These are phyloP conservation scores for Chouioia cunea DNA, from an alignment of 2,888 invertebrate species.

Conservation along the genomic window DNA sequence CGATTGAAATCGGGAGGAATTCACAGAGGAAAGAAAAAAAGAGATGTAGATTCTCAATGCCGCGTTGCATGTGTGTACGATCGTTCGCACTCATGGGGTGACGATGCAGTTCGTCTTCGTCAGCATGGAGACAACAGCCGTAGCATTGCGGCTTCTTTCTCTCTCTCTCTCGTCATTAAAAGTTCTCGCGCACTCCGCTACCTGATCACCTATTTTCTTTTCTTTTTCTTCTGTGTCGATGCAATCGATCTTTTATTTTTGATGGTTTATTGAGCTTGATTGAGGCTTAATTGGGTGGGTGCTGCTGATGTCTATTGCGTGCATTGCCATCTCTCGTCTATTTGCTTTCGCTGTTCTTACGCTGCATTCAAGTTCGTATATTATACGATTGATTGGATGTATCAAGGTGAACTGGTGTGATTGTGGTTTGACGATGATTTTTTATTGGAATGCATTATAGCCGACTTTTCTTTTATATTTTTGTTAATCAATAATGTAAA, in stretches of 20 bases:
- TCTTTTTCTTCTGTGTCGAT: not conserved
- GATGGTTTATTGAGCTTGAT: constrained; percentile 6
- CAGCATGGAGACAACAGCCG: constrained; percentile 29
- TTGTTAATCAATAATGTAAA: too few relatives aligned
- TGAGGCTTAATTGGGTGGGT: constrained; percentile 11
- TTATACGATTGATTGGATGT: too few relatives aligned
- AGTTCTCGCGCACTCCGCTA: not conserved
- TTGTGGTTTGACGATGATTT: too few relatives aligned
- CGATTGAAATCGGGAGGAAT: constrained; percentile 11
- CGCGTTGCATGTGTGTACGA: not conserved
- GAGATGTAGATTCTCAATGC: constrained; percentile 37
- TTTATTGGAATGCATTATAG: too few relatives aligned
- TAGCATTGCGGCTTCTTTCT: not conserved
- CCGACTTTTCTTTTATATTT: too few relatives aligned
- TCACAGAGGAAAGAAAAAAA: not conserved
- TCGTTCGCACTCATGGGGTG: constrained; percentile 6
- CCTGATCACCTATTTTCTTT: constrained; percentile 5
- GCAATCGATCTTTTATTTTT: not conserved
- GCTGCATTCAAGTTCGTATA: too few relatives aligned
- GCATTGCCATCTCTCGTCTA: too few relatives aligned
- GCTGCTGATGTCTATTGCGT: constrained; percentile 8
- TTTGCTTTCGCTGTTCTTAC: too few relatives aligned
- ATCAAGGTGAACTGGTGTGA: too few relatives aligned
- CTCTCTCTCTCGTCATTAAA: constrained; percentile 13
- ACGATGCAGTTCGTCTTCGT: constrained; percentile 41